Conservation (phyloP, 2,797 vertebrate genomes). For the Sebastiscus tertius region DNA sequence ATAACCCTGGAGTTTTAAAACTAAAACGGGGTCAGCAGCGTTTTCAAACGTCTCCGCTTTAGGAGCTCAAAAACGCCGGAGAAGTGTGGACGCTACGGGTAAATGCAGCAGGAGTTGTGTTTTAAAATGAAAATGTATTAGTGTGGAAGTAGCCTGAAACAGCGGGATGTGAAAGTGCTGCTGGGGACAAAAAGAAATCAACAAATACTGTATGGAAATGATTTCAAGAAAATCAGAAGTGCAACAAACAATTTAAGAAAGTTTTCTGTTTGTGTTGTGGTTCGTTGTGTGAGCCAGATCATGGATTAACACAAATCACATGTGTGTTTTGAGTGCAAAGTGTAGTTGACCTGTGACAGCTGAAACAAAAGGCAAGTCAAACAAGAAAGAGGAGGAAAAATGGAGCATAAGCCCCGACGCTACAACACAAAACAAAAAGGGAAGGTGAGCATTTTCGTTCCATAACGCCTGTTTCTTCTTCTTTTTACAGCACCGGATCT, state of each 20-base stretch:
- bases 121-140: too few species aligned
- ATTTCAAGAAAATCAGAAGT: background rate
- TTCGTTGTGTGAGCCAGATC: background rate
- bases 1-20: too few species aligned
- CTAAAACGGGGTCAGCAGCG: too few species aligned
- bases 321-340: constrained; percentile 1
- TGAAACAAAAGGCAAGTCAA: constrained; percentile 58
- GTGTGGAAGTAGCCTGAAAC: too few species aligned
- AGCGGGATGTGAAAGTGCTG: background rate
- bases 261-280: background rate
- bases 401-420: constrained; percentile 21
- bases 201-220: background rate
- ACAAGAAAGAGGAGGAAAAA: constrained; percentile 71
- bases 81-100: too few species aligned
- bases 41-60: too few species aligned
- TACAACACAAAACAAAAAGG: background rate
- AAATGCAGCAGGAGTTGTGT: too few species aligned
- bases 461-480: background rate
- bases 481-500: background rate
- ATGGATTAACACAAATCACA: constrained; percentile 19
- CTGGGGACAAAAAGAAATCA: background rate
- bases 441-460: background rate
- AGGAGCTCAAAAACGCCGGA: too few species aligned
- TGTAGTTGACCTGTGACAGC: constrained; percentile 19
- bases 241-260: background rate